Evolutionary conservation across 2,888 invertebrate genomes (phyloP).

Genomic region (Drosophila borealis): DNA sequence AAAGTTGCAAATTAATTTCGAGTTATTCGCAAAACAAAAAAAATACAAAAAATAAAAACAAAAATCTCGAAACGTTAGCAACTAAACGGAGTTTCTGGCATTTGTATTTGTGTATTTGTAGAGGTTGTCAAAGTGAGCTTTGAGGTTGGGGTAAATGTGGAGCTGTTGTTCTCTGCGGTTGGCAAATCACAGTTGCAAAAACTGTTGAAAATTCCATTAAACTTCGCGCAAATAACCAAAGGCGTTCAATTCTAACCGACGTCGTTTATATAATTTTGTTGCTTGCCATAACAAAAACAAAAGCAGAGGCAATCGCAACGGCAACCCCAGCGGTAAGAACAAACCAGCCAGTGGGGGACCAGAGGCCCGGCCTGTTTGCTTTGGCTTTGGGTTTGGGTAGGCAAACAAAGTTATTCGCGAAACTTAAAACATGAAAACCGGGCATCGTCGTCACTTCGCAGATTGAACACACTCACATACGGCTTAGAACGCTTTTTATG

Average conservation of each 20-base stretch:
- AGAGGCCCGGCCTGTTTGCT: slow-evolving; percentile 4
- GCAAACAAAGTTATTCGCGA: slow-evolving; percentile 60
- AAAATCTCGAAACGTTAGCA: slow-evolving; percentile 36
- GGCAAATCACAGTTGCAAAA: slow-evolving; percentile 75
- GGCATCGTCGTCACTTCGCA: background rate
- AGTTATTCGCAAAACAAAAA: slow-evolving; percentile 13
- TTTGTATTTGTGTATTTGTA: slow-evolving; percentile 32
- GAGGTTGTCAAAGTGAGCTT: slow-evolving; percentile 13
- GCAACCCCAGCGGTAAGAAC: slow-evolving; percentile 14
- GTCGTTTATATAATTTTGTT: slow-evolving; percentile 80
- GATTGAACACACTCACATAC: background rate
- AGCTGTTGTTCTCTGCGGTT: slow-evolving; percentile 51
- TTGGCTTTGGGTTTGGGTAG: slow-evolving; percentile 31
- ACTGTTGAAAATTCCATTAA: slow-evolving; percentile 83
- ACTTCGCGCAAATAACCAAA: slow-evolving; percentile 83
- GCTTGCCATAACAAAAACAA: slow-evolving; percentile 68
- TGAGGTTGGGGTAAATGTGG: background rate
- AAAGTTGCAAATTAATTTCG: slow-evolving; percentile 63
- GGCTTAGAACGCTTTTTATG: too few relatives aligned
- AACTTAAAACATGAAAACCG: slow-evolving; percentile 61
- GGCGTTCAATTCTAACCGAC: slow-evolving; percentile 82
- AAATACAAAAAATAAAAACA: slow-evolving; percentile 2
- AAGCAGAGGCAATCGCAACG: slow-evolving; percentile 27
- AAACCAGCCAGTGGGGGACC: slow-evolving; percentile 12
- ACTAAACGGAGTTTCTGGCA: slow-evolving; percentile 39